These are phyloP conservation scores for Mirounga angustirostris DNA, from an alignment of 2,113 vertebrate species.

Conservation along the genomic window DNA sequence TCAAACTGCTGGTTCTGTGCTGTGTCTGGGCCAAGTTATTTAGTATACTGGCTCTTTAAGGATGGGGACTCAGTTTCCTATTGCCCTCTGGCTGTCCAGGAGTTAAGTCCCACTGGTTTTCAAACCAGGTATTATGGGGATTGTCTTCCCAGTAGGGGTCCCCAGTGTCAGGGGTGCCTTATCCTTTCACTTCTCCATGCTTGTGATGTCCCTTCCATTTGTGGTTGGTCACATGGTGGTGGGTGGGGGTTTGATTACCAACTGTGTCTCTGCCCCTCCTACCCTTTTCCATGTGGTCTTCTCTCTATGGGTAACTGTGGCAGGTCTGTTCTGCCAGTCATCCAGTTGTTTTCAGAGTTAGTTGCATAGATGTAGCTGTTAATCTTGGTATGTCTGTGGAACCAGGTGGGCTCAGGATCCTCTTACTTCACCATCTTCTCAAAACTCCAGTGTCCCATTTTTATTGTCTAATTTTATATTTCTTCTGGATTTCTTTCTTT, in stretches of 20 bases:
- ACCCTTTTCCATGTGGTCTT: neutral
- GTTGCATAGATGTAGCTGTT: neutral
- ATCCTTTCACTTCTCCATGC: neutral
- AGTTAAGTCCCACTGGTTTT: neutral
- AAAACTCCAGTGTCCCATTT: neutral
- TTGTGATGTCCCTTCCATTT: neutral
- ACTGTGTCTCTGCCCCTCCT: neutral
- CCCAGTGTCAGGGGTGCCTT: neutral
- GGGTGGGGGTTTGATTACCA: neutral
- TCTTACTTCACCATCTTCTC: neutral
- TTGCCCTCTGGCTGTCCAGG: neutral
- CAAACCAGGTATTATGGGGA: neutral
- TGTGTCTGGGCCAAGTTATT: neutral
- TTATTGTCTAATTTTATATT: conserved; percentile 10
- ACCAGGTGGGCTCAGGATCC: neutral
- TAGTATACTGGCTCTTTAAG: neutral
- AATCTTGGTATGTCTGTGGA: neutral
- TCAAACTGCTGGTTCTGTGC: neutral
- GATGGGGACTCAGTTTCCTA: neutral
- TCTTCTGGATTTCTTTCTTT: conserved; percentile 9
- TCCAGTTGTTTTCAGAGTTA: neutral
- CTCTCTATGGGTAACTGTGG: neutral
- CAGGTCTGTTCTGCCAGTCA: neutral
- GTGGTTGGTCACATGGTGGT: neutral
- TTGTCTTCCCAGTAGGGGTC: neutral